phyloP scores from a whole-genome alignment of 1,140 invertebrate species.

The Drosophila bocki region DNA sequence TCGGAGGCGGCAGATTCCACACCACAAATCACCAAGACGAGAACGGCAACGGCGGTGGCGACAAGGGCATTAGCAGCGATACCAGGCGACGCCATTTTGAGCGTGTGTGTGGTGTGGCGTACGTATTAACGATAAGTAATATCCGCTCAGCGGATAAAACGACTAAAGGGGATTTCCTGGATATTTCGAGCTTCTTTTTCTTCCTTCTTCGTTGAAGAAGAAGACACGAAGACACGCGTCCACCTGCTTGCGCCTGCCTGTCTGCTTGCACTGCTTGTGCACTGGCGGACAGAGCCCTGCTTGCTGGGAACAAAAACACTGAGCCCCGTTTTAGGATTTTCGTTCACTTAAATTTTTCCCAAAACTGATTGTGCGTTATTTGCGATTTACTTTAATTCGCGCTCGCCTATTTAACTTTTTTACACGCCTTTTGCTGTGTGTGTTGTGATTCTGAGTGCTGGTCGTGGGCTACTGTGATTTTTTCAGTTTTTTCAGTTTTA shows the following conservation, averaged over 20 bases:
- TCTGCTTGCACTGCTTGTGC: conserved; percentile 17
- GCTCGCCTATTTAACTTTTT: conserved; percentile 18
- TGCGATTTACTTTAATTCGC: conserved; percentile 62
- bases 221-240: conserved; percentile 10
- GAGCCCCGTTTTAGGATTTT: conserved; percentile 12
- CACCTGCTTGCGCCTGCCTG: conserved; percentile 10
- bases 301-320: conserved; percentile 8
- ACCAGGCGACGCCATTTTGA: conserved; percentile 27
- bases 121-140: conserved; percentile 18
- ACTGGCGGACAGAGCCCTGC: conserved; percentile 21
- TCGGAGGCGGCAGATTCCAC: not conserved
- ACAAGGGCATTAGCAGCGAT: conserved; percentile 18
- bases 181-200: conserved; percentile 8
- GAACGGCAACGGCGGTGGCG: conserved; percentile 8
- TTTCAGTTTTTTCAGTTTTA: conserved; percentile 49
- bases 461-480: conserved; percentile 56
- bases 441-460: conserved; percentile 42
- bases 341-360: conserved; percentile 5
- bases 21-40: conserved; percentile 18
- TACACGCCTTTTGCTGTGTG: conserved; percentile 14
- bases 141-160: conserved; percentile 21
- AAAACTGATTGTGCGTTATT: conserved; percentile 28
- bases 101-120: not conserved
- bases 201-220: not conserved
- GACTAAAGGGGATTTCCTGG: conserved; percentile 9